Base-by-base conservation (phyloP, 64 coral and sea anemone species). In the Montipora cactus region DNA sequence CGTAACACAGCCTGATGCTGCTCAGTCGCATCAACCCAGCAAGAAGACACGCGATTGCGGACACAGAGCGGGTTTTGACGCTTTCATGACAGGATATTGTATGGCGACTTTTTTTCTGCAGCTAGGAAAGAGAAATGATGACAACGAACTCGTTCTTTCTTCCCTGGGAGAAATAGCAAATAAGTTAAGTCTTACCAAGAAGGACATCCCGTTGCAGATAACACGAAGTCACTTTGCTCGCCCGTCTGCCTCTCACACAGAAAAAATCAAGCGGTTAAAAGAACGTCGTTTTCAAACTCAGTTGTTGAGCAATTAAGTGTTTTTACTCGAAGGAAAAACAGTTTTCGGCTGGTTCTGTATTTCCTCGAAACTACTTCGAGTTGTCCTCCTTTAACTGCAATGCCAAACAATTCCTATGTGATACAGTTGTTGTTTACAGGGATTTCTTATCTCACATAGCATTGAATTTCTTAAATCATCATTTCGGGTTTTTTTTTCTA, bases 21-120 rank as follows among this genome's bases (percentile, higher is more conserved):
- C 21, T 2, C 64, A 91, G 14, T 58, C 18, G 18, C 59, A 69
- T 20, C 49, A 76, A 22, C 55, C 76, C 15, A 88, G 66, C 18
- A 69, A 18, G 49, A 76, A 93, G 18, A 91, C 80, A 4, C 90
- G 78, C 18, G 88, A 81, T 9, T 81, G 97, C 46, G 89, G 89
- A 7, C 97, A 98, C 78, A 91, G 97, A 10, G 97, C 97, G 3
- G 97, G 97, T 3, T 95, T 98, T 89, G 97, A 98, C 67, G 97
- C 97, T 1, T 98, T 98, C 73, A 98, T 98, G 97, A 98, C 97
- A 18, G 97, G 97, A 11, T 98, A 85, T 74, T 95, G 97, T 51
- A 92, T 98, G 89, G 94, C 94, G 5, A 87, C 82, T 2, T 95
- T 94, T 67, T 14, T 91, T 0, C 58, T 94, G 18, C 91, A 87